Conservation (phyloP, 2,888 invertebrate species). For the Drosophila setosimentum region DNA sequence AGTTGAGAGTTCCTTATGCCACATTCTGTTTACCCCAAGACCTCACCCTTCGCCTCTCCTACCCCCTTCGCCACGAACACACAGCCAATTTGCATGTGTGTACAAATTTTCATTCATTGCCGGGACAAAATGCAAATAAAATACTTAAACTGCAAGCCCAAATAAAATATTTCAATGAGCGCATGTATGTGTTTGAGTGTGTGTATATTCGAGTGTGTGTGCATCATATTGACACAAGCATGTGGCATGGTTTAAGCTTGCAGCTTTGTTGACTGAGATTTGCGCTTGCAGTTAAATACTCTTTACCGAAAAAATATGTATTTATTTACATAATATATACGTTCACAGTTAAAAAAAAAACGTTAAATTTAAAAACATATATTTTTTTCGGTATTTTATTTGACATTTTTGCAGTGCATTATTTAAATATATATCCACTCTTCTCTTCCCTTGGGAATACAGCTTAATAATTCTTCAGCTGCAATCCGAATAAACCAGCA, state of each 20-base stretch:
- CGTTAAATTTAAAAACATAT: no score
- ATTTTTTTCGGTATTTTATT: background rate
- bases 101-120: conserved; percentile 72
- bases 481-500: background rate
- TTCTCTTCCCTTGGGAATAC: background rate
- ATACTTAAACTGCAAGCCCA: conserved; percentile 55
- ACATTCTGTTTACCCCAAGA: conserved; percentile 8
- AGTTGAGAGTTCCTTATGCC: conserved; percentile 47
- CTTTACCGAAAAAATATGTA: conserved; percentile 12
- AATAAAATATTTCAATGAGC: conserved; percentile 51
- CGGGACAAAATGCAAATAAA: conserved; percentile 65
- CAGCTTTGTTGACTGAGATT: conserved; percentile 44
- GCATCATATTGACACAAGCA: conserved; percentile 55
- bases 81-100: conserved; percentile 63
- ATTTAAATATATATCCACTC: background rate
- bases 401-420: background rate
- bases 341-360: background rate
- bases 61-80: background rate
- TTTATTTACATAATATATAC: background rate
- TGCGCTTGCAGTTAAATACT: conserved; percentile 41
- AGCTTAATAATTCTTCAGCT: background rate
- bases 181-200: background rate
- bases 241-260: conserved; percentile 29
- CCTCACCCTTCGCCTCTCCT: background rate
- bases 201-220: conserved; percentile 14